A percentile compares a stretch with the other conserved stretches of the same genome.
Conservation (phyloP, 2,797 vertebrate genomes). For the Numenius phaeopus region DNA sequence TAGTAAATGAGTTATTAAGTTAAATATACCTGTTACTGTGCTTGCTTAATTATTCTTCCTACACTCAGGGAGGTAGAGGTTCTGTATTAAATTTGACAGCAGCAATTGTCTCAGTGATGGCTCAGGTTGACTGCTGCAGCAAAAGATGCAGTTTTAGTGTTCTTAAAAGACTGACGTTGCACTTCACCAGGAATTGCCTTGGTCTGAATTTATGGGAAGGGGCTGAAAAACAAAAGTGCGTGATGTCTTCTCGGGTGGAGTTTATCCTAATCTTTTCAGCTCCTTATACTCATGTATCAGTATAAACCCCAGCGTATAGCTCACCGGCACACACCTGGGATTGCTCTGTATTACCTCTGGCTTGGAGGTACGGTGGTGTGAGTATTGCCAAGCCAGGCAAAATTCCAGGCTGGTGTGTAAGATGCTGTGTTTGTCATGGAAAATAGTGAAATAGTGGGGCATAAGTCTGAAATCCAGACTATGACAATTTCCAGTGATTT, state of each 20-base stretch:
- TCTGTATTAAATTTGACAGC: not conserved
- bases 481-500: conserved; percentile 62
- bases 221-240: not conserved
- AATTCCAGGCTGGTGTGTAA: conserved; percentile 1
- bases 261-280: conserved; percentile 2
- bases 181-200: not conserved
- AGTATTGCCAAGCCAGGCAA: conserved; percentile 27
- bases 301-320: not conserved
- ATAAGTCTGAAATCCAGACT: conserved; percentile 3
- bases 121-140: not conserved
- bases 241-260: not conserved
- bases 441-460: not conserved
- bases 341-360: not conserved
- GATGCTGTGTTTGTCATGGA: not conserved
- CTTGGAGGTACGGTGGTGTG: not conserved
- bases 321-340: not conserved
- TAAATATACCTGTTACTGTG: conserved; percentile 18
- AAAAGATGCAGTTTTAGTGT: not conserved
- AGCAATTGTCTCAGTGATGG: not conserved
- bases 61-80: not conserved
- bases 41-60: conserved; percentile 10
- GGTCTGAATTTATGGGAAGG: not conserved
- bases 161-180: not conserved
- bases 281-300: not conserved
- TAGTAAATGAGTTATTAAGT: conserved; percentile 27